These are phyloP conservation scores for Copidosoma floridanum DNA, from an alignment of 1,140 invertebrate species.

Conservation along the genomic window DNA sequence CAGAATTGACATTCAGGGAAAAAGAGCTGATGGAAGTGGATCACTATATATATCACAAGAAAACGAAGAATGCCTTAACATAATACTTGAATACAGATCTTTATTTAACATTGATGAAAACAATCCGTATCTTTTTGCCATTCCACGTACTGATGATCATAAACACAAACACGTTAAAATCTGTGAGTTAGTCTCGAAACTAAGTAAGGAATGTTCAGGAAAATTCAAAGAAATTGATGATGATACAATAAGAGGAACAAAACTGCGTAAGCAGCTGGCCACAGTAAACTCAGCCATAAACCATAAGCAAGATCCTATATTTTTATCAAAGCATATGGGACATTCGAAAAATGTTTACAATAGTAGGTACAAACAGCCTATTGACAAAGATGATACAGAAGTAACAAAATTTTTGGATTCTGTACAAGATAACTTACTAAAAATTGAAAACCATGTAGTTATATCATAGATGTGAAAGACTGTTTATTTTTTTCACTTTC, in stretches of 20 bases:
- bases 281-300: background rate
- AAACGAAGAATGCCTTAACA: background rate
- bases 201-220: background rate
- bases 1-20: background rate
- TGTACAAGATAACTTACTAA: background rate
- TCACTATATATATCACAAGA: background rate
- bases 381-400: background rate
- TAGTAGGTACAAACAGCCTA: background rate
- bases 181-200: background rate
- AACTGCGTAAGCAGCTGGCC: background rate
- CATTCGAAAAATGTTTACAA: background rate
- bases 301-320: too few relatives aligned
- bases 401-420: background rate
- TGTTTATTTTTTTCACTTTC: too few relatives aligned
- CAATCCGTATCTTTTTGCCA: background rate
- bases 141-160: background rate
- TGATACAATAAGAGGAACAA: background rate
- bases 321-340: background rate
- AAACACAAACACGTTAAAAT: background rate
- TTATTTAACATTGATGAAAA: background rate
- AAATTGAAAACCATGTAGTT: too few relatives aligned
- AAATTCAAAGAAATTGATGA: slow-evolving; percentile 1
- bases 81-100: background rate
- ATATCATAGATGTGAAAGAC: too few relatives aligned
- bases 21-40: background rate